Conservation (phyloP, 2,113 vertebrate species). For the Apteryx owenii region DNA sequence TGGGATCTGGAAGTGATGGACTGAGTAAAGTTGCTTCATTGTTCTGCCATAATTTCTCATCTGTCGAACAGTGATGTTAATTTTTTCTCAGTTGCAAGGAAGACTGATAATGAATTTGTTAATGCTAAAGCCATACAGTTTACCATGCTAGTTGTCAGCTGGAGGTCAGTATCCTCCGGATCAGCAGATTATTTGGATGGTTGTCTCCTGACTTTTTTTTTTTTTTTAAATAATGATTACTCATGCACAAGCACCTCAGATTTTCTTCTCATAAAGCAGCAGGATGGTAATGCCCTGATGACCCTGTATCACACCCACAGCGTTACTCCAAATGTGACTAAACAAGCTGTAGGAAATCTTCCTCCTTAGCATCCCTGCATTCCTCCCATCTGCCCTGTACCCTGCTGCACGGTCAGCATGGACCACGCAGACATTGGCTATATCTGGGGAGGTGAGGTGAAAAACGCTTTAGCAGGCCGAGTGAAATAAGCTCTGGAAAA, state of each 20-base stretch:
- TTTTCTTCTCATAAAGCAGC: neutral
- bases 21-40: neutral
- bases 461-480: neutral
- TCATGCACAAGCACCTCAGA: neutral
- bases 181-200: neutral
- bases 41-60: neutral
- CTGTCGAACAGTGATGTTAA: accelerated
- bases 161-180: neutral
- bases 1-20: neutral
- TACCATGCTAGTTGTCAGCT: neutral
- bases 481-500: neutral
- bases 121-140: neutral
- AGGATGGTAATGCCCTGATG: neutral
- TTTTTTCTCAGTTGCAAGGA: neutral
- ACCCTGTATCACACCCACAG: neutral
- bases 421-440: neutral
- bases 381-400: neutral
- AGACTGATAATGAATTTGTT: neutral
- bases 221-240: neutral
- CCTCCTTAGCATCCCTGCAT: neutral
- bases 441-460: neutral
- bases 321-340: neutral
- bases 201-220: neutral
- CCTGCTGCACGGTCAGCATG: accelerated
- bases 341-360: neutral